phyloP scores from a whole-genome alignment of 2,797 vertebrate genomes.

The Gymnoscopelus braueri region DNA sequence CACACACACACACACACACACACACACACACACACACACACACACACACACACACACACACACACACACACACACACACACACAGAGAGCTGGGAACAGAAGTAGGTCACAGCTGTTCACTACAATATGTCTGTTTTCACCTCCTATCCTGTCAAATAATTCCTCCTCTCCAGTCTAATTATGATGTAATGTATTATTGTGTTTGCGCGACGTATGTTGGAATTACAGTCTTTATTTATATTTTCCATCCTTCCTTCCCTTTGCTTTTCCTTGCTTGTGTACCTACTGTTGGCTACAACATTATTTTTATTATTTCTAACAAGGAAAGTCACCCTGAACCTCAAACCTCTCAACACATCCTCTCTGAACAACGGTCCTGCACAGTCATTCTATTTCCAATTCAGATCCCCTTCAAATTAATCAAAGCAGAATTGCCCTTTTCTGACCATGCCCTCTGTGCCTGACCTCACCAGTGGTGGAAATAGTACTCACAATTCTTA shows the following conservation, averaged over 20 bases:
- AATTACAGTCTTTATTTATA: neutral
- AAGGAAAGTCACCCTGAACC: too few relatives aligned
- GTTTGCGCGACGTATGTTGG: neutral
- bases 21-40: neutral
- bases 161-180: too few relatives aligned
- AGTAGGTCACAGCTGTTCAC: constrained; percentile 78
- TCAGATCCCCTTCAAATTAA: too few relatives aligned
- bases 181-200: neutral
- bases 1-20: constrained; percentile 17
- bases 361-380: too few relatives aligned
- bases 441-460: too few relatives aligned
- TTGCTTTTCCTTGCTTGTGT: neutral
- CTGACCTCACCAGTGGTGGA: too few relatives aligned
- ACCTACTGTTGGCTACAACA: too few relatives aligned
- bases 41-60: neutral
- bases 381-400: too few relatives aligned
- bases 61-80: constrained; percentile 1
- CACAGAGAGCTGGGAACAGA: constrained; percentile 20
- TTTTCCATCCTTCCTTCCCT: neutral
- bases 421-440: too few relatives aligned
- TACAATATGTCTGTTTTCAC: constrained; percentile 53
- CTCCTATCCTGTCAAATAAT: constrained; percentile 21
- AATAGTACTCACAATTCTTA: too few relatives aligned
- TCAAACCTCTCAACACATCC: too few relatives aligned
- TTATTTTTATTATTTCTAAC: too few relatives aligned